Conservation (phyloP, 2,113 vertebrate genomes). For the Albula glossodonta region DNA sequence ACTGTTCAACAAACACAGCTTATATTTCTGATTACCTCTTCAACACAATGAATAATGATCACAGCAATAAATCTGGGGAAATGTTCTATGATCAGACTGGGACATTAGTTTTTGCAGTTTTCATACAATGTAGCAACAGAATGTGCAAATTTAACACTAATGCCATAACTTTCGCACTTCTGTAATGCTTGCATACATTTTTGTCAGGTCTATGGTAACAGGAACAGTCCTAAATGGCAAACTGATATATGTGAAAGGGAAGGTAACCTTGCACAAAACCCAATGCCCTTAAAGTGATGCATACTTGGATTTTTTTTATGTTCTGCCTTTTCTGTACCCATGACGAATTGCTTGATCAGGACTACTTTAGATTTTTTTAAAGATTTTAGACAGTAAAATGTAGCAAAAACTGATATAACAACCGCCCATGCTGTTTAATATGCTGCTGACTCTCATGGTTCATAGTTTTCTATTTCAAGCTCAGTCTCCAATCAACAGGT, state of each 20-base stretch:
- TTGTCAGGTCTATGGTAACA: not conserved
- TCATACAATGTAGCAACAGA: not conserved
- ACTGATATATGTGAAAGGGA: not conserved
- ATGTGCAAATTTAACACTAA: not conserved
- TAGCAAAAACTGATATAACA: not conserved
- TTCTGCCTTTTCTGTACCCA: not conserved
- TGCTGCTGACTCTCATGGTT: not conserved
- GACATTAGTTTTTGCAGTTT: too few species aligned
- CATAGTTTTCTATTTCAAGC: not conserved
- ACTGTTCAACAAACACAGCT: not conserved
- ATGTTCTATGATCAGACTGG: too few species aligned
- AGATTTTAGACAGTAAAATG: not conserved
- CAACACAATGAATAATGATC: too few species aligned
- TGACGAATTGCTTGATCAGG: not conserved
- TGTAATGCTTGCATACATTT: not conserved
- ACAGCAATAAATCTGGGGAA: too few species aligned
- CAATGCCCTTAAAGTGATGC: too few species aligned
- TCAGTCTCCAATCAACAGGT: not conserved
- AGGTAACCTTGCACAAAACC: not conserved
- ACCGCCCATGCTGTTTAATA: not conserved
- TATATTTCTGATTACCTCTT: not conserved
- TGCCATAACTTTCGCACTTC: not conserved
- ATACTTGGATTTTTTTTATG: not conserved
- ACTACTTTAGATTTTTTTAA: not conserved
- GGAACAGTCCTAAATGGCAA: not conserved